Percentiles rank a stretch among this genome's conserved stretches.
Evolutionary conservation across 1,140 invertebrate genomes (phyloP).

Genomic region (Dolichoris vasculosae): DNA sequence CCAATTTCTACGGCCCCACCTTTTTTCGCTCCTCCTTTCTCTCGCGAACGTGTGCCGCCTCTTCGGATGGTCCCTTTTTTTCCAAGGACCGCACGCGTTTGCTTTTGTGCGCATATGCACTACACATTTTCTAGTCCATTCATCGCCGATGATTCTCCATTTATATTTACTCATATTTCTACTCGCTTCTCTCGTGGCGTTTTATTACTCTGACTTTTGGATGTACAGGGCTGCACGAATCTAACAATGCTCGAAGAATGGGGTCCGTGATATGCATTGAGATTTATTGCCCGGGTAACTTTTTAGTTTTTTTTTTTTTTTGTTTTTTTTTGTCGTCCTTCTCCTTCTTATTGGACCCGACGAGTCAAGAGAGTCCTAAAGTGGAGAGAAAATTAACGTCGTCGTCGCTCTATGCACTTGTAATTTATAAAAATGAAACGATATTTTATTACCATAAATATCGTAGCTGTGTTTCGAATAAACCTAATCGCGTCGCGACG

Average conservation of each 20-base stretch:
- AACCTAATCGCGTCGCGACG: neutral
- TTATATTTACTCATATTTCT: slow-evolving; percentile 49
- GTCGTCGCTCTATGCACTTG: neutral
- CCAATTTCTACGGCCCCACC: slow-evolving; percentile 10
- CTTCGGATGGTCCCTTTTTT: neutral
- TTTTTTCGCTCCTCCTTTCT: slow-evolving; percentile 6
- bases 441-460: slow-evolving; percentile 12
- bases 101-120: neutral
- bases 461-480: neutral
- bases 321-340: neutral
- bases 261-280: slow-evolving; percentile 5
- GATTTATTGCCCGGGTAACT: slow-evolving; percentile 28
- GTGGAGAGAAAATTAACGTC: neutral
- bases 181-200: slow-evolving; percentile 18
- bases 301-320: neutral
- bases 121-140: neutral
- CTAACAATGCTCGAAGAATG: slow-evolving; percentile 34
- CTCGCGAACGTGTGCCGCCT: too few species aligned
- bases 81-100: too few species aligned
- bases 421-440: slow-evolving; percentile 10
- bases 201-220: slow-evolving; percentile 25
- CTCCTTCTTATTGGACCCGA: neutral
- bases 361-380: neutral
- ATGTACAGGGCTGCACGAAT: neutral
- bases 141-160: slow-evolving; percentile 28